phyloP scores from a whole-genome alignment of 2,797 vertebrate species.

The Erpetoichthys calabaricus region DNA sequence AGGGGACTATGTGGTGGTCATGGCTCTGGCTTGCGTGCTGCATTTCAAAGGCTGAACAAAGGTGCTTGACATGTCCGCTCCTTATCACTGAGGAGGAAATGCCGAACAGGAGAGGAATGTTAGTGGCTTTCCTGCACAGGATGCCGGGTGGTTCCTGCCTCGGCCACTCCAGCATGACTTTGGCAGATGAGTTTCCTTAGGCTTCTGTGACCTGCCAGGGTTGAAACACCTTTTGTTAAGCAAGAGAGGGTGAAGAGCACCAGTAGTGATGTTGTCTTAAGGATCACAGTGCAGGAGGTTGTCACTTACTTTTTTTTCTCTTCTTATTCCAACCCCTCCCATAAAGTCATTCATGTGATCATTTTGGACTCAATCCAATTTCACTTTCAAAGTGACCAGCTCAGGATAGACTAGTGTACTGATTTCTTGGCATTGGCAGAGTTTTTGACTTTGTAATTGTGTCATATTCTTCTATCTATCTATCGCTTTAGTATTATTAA shows the following conservation, averaged over 20 bases:
- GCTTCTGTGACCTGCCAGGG: conserved; percentile 45
- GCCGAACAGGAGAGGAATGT: conserved; percentile 19
- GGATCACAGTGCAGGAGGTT: conserved; percentile 11
- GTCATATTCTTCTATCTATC: too few relatives aligned
- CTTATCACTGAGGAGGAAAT: too few relatives aligned
- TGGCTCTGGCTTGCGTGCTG: conserved; percentile 5
- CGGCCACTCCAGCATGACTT: conserved; percentile 48
- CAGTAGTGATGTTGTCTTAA: conserved; percentile 5
- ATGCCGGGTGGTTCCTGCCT: conserved; percentile 62
- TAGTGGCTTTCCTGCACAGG: conserved; percentile 65
- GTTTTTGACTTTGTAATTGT: too few relatives aligned
- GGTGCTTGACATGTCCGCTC: conserved; percentile 10
- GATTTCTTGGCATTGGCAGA: too few relatives aligned
- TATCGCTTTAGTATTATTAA: too few relatives aligned
- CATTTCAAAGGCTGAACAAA: conserved; percentile 41
- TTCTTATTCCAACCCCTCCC: too few relatives aligned
- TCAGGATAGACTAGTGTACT: too few relatives aligned
- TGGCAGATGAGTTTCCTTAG: conserved; percentile 56
- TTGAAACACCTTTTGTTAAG: conserved; percentile 35
- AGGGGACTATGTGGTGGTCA: too few relatives aligned
- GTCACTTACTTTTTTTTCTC: too few relatives aligned
- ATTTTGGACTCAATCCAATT: too few relatives aligned
- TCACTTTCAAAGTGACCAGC: too few relatives aligned
- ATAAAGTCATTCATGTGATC: too few relatives aligned
- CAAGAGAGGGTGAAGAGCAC: conserved; percentile 9